Evolutionary conservation across 2,888 invertebrate species (phyloP).

Genomic region (Gastrophysa polygoni): DNA sequence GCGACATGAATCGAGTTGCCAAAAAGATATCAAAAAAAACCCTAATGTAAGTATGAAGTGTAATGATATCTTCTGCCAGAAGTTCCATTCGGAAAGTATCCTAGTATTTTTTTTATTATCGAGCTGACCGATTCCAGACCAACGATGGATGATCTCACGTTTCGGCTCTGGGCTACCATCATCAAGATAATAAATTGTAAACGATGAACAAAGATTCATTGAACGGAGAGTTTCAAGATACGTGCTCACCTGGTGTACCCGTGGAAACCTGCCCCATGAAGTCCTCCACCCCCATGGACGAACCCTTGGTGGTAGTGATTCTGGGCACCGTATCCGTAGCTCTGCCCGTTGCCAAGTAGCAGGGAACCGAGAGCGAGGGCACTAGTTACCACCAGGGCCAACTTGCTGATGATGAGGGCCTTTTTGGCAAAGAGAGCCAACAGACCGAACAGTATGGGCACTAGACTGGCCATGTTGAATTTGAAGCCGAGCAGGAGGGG

Average conservation of each 20-base stretch:
- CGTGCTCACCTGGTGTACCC: constrained; percentile 17
- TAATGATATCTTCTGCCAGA: too few relatives aligned
- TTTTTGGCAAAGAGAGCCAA: constrained; percentile 78
- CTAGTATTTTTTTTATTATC: too few relatives aligned
- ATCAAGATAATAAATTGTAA: too few relatives aligned
- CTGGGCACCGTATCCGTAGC: background rate
- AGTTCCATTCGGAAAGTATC: too few relatives aligned
- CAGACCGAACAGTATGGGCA: constrained; percentile 75
- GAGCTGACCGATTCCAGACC: too few relatives aligned
- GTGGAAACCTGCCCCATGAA: constrained; percentile 8
- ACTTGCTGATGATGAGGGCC: constrained; percentile 74
- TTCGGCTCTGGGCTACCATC: too few relatives aligned
- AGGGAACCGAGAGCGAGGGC: constrained; percentile 66
- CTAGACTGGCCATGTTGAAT: constrained; percentile 75
- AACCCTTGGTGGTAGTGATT: constrained; percentile 24
- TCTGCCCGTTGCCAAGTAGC: constrained; percentile 45
- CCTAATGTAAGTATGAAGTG: too few relatives aligned
- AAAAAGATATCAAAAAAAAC: too few relatives aligned
- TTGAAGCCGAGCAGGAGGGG: constrained; percentile 81
- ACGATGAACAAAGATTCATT: too few relatives aligned
- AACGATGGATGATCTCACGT: too few relatives aligned
- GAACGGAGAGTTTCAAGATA: too few relatives aligned
- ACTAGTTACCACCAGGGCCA: constrained; percentile 74
- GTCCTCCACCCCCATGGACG: constrained; percentile 10
- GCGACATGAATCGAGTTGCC: too few relatives aligned